Conservation (phyloP, 2,888 invertebrate genomes). For the Oscheius sp. region DNA sequence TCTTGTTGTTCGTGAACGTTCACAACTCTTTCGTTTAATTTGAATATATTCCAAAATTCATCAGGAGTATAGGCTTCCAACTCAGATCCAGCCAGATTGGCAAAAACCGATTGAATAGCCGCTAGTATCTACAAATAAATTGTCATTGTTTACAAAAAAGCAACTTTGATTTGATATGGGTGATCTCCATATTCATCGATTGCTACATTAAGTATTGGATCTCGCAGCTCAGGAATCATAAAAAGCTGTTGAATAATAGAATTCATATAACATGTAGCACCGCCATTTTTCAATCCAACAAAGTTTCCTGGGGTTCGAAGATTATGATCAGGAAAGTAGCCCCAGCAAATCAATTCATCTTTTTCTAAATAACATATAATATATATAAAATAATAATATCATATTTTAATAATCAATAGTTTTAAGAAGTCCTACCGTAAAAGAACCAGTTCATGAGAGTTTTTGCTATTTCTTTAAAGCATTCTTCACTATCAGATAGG, state of each 20-base stretch:
- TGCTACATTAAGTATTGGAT: not conserved
- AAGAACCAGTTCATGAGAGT: conserved; percentile 16
- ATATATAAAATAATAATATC: no score
- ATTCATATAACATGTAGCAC: conserved; percentile 99
- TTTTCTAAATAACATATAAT: not conserved
- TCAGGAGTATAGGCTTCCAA: conserved; percentile 96
- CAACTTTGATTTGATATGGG: conserved; percentile 3
- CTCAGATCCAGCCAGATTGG: conserved; percentile 92
- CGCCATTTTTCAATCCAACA: conserved; percentile 96
- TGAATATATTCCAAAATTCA: conserved; percentile 96
- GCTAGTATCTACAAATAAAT: conserved; percentile 77
- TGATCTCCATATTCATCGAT: not conserved
- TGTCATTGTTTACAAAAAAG: not conserved
- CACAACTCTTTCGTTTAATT: conserved; percentile 82
- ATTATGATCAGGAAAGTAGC: conserved; percentile 92
- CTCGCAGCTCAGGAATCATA: conserved; percentile 19
- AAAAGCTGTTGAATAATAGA: conserved; percentile 87
- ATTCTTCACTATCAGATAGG: not conserved
- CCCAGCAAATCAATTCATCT: conserved; percentile 80
- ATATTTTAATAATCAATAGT: not conserved
- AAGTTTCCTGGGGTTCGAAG: conserved; percentile 89
- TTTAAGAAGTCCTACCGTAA: not conserved
- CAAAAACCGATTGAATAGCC: conserved; percentile 96
- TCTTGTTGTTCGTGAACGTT: conserved; percentile 97
- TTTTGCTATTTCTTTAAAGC: not conserved